Evolutionary conservation across 2,797 vertebrate genomes (phyloP), one percentile per base, ranked within the genome.

Genomic region (Enteromius afrohamiltoni): DNA sequence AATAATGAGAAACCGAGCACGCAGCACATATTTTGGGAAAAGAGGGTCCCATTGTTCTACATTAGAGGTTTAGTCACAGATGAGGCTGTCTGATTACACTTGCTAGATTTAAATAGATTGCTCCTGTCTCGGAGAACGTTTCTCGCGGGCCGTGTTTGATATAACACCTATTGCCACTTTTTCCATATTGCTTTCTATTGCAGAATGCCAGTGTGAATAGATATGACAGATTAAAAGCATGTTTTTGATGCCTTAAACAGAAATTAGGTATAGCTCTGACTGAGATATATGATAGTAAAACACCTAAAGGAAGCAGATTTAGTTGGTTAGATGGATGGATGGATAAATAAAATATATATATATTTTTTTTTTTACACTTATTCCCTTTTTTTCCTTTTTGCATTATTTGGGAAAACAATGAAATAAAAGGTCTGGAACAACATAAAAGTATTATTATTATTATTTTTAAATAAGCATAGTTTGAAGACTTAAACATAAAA

Each of bases 21-120:
- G 31, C 45, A 34, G 80, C 80, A 67, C 34, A 67, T 70, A 77
- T 83, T 77, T 83, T 70, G 64, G 64, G 34, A 76, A 76, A 68
- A 77, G 60, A 55, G 45, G 23, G 26, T 51, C 65, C 42, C 65
- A 68, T 68, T 83, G 74, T 69, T 70, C 74, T 83, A 70, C 62
- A 83, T 77, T 45, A 77, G 49, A 69, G 49, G 6, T 69, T 83
- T 69, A 68, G 74, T 77, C 82, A 83, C 64, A 69, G 49, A 77
- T 83, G 60, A 82, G 60, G 55, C 80, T 34, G 23, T 45, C 40
- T 70, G 74, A 83, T 83, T 75, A 67, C 47, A 53, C n/a, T 49
- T 65, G 60, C 31, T 76, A 53, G 71, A 76, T 82, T 53, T 55
- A 26, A 76, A 82, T 26, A 23, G 71, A 74, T 82, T 11, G n/a